Evolutionary conservation across 2,888 invertebrate genomes (phyloP), one percentile per base, ranked within the genome.

Genomic region (Disparrhopalites patrizii): DNA sequence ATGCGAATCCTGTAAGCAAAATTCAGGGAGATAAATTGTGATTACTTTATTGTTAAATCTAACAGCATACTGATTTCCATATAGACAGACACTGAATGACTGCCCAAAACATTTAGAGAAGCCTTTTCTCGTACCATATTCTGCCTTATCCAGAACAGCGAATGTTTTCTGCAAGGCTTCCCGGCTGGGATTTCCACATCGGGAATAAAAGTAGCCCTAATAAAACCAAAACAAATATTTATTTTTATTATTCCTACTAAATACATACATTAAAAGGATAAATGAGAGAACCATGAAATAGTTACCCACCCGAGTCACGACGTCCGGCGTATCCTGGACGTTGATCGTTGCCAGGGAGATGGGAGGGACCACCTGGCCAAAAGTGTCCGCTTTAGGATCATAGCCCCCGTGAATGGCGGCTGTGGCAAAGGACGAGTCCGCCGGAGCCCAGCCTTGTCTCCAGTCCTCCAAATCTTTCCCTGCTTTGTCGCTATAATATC

Each of bases 151-250:
- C 66, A 98, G 79, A 0, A 91, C 85, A 1, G 97, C 96, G 47
- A 99, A 80, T 77, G 93, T 93, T 74, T 86, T 83, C 80, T 99
- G 95, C 67, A 98, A 81, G 25, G 89, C 88, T 72, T 89, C 86
- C 70, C 98, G 84, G 0, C 93, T 90, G 27, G 98, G 98, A 81
- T 99, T 99, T 40, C 93, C 94, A 77, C 92, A 90, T 77, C 98
- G 84, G 0, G 91, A 88, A 79, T 98, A 98, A 75, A 94, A 94
- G 79, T 83, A 97, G 57, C 90, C 89, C 91, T 93, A 40, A 4
- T 10, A 10, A 36, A 10, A 13, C 8, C 8, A 36, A 18, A 47
- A 13, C 8, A 47, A 47, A 15, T n/a, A 47, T 47, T 13, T 15
- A 47, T 47, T 13, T 13, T 47, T 15, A 47, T 18, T 47, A n/a